Evolutionary conservation across 2,113 vertebrate genomes (phyloP).

Genomic region (Xiphorhynchus elegans): DNA sequence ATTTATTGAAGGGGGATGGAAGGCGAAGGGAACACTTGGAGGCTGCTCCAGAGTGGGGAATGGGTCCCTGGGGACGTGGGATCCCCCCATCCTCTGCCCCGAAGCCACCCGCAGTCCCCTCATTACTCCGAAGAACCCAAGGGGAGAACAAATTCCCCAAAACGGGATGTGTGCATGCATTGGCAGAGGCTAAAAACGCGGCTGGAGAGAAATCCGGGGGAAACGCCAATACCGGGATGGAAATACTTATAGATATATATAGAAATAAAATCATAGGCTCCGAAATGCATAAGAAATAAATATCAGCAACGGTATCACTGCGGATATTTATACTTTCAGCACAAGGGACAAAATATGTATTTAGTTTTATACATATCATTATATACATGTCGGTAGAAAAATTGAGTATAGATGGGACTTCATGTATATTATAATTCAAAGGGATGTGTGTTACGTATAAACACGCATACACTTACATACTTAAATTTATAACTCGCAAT

Average conservation of each 20-base stretch:
- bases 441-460: background rate
- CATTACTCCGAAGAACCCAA: background rate
- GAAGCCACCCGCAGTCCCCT: background rate
- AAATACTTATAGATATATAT: accelerated
- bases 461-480: accelerated
- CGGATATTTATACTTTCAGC: background rate
- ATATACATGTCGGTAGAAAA: accelerated
- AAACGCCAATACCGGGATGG: accelerated
- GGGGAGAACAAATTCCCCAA: no score
- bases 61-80: no score
- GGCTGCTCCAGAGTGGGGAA: background rate
- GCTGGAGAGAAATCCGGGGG: background rate
- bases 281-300: background rate
- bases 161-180: background rate
- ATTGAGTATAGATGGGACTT: accelerated
- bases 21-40: background rate
- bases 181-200: background rate
- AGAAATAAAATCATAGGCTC: background rate
- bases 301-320: accelerated
- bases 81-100: background rate
- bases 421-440: background rate
- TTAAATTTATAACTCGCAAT: background rate
- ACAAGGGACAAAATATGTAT: background rate
- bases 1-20: background rate
- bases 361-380: background rate